Conservation (phyloP, 2,888 invertebrate genomes). For the Cryptophagus acutangulus region DNA sequence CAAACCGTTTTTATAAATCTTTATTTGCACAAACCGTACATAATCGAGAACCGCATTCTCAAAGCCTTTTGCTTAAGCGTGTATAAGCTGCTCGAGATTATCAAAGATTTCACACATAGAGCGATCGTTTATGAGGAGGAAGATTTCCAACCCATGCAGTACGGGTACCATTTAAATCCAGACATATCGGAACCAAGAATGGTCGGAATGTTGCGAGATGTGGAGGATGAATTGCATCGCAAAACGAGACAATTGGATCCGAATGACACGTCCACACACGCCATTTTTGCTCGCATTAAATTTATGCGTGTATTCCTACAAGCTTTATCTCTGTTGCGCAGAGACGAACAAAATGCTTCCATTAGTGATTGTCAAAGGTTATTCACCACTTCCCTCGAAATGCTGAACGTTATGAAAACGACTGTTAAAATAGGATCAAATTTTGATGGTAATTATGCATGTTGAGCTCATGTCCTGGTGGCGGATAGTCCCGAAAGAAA, state of each 20-base stretch:
- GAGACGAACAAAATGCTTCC: conserved; percentile 57
- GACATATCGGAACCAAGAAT: conserved; percentile 79
- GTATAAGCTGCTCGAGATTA: conserved; percentile 83
- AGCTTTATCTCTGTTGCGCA: conserved; percentile 61
- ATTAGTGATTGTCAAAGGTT: conserved; percentile 73
- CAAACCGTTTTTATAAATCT: conserved; percentile 97
- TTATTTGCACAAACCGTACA: conserved; percentile 86
- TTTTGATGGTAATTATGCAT: too few species aligned
- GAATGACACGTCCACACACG: conserved; percentile 38
- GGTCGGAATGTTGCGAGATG: conserved; percentile 77
- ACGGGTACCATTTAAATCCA: conserved; percentile 78
- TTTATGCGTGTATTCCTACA: conserved; percentile 85
- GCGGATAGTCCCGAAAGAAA: too few species aligned
- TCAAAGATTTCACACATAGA: conserved; percentile 81
- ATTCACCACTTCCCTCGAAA: conserved; percentile 73
- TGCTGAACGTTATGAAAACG: conserved; percentile 73
- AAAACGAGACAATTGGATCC: conserved; percentile 55
- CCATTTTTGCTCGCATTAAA: conserved; percentile 73
- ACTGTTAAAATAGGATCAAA: conserved; percentile 71
- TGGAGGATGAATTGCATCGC: conserved; percentile 83
- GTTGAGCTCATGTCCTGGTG: too few species aligned
- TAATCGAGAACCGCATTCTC: conserved; percentile 75
- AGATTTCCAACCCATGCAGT: conserved; percentile 91
- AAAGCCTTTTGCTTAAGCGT: conserved; percentile 83
- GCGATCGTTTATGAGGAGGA: conserved; percentile 91